A percentile compares a stretch with the other conserved stretches of the same genome.
Conservation (phyloP, 1,140 invertebrate genomes). For the Teleopsis dalmanni region DNA sequence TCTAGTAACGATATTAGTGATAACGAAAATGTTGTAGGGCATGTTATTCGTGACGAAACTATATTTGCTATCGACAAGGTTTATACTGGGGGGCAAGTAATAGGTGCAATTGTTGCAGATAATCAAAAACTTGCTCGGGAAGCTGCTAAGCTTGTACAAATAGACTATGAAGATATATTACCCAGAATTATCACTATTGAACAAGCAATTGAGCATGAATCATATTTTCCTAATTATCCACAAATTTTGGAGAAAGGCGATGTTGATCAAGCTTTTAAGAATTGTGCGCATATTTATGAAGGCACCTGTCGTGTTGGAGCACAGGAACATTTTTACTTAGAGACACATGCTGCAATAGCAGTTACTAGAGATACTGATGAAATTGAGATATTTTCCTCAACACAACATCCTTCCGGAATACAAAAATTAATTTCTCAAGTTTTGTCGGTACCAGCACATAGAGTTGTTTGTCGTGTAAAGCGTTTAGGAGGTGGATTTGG, state of each 20-base stretch:
- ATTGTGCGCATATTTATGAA: constrained; percentile 58
- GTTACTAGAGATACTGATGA: constrained; percentile 75
- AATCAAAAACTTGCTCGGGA: constrained; percentile 65
- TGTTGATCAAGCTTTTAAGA: constrained; percentile 54
- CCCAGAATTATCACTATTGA: constrained; percentile 79
- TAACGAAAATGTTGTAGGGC: constrained; percentile 56
- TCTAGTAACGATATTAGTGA: constrained; percentile 61
- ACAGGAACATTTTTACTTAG: constrained; percentile 96
- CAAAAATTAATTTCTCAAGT: constrained; percentile 66
- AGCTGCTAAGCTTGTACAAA: constrained; percentile 63
- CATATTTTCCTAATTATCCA: constrained; percentile 55
- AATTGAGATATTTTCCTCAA: constrained; percentile 74
- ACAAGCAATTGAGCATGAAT: constrained; percentile 69
- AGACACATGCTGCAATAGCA: constrained; percentile 71
- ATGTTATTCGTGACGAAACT: constrained; percentile 69
- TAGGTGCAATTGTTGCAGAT: constrained; percentile 69
- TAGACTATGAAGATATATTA: constrained; percentile 66
- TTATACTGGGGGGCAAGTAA: constrained; percentile 65
- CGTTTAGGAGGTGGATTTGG: constrained; percentile 92
- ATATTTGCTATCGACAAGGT: constrained; percentile 65
- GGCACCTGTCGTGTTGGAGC: constrained; percentile 76
- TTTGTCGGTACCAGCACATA: constrained; percentile 68
- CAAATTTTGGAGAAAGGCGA: constrained; percentile 58
- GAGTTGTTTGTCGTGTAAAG: constrained; percentile 70
- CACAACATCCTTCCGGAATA: constrained; percentile 75